Percentiles rank a stretch among this genome's conserved stretches.
Evolutionary conservation across 2,113 vertebrate species (phyloP).

Genomic region (Balaenoptera acutorostrata): DNA sequence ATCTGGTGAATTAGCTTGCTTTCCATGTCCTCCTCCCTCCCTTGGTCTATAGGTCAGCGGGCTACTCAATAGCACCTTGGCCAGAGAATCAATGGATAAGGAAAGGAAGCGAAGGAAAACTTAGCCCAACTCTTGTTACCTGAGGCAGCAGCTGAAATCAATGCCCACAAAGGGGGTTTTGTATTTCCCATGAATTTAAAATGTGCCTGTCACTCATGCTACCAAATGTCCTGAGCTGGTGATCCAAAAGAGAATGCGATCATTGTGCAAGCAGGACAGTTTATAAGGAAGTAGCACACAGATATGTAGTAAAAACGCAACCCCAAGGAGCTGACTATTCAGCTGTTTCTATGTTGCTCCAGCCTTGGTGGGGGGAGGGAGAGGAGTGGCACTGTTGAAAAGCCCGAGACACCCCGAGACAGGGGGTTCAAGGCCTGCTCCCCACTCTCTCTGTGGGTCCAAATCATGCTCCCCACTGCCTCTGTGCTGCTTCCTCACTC

Average conservation of each 20-base stretch:
- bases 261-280: not conserved
- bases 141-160: slow-evolving; percentile 61
- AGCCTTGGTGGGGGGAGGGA: not conserved
- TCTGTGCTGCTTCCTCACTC: not conserved
- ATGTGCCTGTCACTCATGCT: slow-evolving; percentile 45
- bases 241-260: slow-evolving; percentile 44
- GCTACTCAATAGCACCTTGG: slow-evolving; percentile 68
- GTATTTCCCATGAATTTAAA: slow-evolving; percentile 73
- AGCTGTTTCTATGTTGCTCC: not conserved
- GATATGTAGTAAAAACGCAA: not conserved
- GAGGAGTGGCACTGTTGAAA: not conserved
- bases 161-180: slow-evolving; percentile 66
- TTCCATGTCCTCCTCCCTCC: slow-evolving; percentile 25
- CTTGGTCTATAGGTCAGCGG: slow-evolving; percentile 18
- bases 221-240: slow-evolving; percentile 23
- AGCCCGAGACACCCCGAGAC: not conserved
- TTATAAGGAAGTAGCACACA: not conserved
- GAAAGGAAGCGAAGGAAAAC: slow-evolving; percentile 60
- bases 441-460: not conserved
- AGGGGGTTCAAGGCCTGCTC: not conserved
- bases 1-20: slow-evolving; percentile 33
- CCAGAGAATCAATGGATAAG: slow-evolving; percentile 56
- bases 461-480: rapidly evolving
- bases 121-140: slow-evolving; percentile 66
- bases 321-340: not conserved